Percentiles rank a stretch among this genome's conserved stretches.
Conservation (phyloP, 2,797 vertebrate species). For the Bradypodion ventrale region DNA sequence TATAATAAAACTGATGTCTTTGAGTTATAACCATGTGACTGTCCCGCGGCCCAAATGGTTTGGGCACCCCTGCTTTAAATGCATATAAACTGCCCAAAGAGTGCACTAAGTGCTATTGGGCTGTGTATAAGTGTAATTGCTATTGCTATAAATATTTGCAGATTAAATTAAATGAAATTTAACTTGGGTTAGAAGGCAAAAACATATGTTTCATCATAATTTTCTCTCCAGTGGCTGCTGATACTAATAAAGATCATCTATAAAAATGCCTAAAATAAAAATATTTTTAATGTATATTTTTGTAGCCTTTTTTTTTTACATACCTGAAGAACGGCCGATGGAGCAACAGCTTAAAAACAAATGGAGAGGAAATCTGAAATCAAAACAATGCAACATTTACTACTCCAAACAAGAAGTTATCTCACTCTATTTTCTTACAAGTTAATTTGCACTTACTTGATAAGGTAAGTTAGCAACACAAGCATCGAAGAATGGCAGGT, state of each 20-base stretch:
- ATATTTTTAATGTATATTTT: background rate
- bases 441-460: slow-evolving; percentile 79
- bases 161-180: background rate
- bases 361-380: slow-evolving; percentile 95
- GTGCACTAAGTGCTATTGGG: too few relatives aligned
- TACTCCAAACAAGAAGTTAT: background rate
- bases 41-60: too few relatives aligned
- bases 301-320: slow-evolving; percentile 34
- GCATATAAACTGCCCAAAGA: too few relatives aligned
- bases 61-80: too few relatives aligned
- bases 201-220: background rate
- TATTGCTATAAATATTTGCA: background rate
- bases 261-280: background rate
- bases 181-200: background rate
- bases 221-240: background rate
- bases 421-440: background rate
- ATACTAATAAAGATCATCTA: background rate
- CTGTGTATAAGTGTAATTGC: too few relatives aligned
- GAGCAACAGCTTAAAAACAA: slow-evolving; percentile 96
- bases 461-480: slow-evolving; percentile 98
- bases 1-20: slow-evolving; percentile 20
- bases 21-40: too few relatives aligned
- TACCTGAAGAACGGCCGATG: slow-evolving; percentile 98
- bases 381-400: slow-evolving; percentile 33
- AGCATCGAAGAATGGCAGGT: slow-evolving; percentile 93